Conservation (phyloP, 2,888 invertebrate species). For the Fragum fragum region DNA sequence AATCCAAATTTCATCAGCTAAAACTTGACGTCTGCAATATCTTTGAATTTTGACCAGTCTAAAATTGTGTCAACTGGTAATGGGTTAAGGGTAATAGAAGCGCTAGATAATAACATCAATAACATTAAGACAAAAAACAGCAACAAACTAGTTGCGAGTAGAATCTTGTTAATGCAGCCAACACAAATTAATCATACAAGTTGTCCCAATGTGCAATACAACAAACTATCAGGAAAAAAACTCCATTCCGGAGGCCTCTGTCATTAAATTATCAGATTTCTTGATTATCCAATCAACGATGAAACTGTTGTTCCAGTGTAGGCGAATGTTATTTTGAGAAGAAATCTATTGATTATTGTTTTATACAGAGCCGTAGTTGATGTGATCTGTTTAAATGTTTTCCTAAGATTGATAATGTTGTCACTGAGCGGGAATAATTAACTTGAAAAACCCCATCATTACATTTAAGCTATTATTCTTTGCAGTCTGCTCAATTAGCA, state of each 20-base stretch:
- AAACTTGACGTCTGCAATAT: too few species aligned
- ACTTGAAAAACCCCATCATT: conserved; percentile 64
- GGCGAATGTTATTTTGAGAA: conserved; percentile 59
- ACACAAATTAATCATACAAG: conserved; percentile 18
- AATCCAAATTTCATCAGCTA: too few species aligned
- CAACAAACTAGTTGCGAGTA: not conserved
- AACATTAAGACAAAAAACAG: too few species aligned
- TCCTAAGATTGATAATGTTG: conserved; percentile 67
- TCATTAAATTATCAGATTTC: conserved; percentile 62
- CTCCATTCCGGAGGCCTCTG: conserved; percentile 47
- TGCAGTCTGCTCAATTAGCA: conserved; percentile 48
- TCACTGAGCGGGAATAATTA: conserved; percentile 64
- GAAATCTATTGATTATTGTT: conserved; percentile 67
- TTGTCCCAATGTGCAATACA: conserved; percentile 1
- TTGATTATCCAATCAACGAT: conserved; percentile 56
- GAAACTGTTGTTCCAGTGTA: conserved; percentile 37
- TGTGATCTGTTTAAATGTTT: conserved; percentile 66
- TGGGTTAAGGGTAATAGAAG: too few species aligned
- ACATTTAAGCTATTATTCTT: conserved; percentile 43
- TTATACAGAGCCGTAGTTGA: conserved; percentile 60
- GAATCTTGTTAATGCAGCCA: not conserved
- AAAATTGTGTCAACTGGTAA: too few species aligned
- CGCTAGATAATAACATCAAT: too few species aligned
- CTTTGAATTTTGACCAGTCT: too few species aligned
- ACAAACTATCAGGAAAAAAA: conserved; percentile 37